phyloP scores from a whole-genome alignment of 2,113 vertebrate species.

The Galeopterus variegatus region DNA sequence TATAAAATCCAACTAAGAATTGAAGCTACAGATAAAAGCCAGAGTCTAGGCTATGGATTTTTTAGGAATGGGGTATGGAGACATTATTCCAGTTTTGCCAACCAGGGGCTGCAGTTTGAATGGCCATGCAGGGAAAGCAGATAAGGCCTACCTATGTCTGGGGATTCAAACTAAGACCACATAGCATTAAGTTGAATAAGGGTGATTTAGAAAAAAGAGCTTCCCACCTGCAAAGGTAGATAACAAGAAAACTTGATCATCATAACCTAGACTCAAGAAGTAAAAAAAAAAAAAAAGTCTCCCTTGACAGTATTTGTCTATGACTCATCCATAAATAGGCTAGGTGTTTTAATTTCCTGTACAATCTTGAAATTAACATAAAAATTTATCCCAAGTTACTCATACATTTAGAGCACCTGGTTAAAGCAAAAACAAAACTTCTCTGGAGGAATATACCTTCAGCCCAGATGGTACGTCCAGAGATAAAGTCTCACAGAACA shows the following conservation, averaged over 20 bases:
- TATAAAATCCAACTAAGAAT: background rate
- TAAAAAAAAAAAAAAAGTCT: background rate
- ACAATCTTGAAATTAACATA: conserved; percentile 48
- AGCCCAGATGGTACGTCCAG: background rate
- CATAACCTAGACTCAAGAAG: background rate
- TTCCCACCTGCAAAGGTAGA: background rate
- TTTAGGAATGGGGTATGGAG: background rate
- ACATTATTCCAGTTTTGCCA: background rate
- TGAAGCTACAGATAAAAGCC: background rate
- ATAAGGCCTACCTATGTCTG: background rate
- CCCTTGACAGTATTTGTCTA: conserved; percentile 23
- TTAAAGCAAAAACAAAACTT: conserved; percentile 24
- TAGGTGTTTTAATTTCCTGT: conserved; percentile 74
- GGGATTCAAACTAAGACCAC: background rate
- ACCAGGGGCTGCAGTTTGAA: background rate
- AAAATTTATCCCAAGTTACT: conserved; percentile 34
- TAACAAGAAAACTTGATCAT: background rate
- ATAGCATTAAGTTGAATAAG: background rate
- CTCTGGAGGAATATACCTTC: background rate
- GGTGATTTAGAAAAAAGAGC: background rate
- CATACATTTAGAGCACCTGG: conserved; percentile 49
- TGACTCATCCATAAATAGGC: background rate
- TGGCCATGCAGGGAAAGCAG: background rate
- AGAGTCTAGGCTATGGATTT: background rate
- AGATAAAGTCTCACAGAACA: conserved; percentile 34